phyloP scores from a whole-genome alignment of 2,113 vertebrate genomes.

The Phoxinus phoxinus region DNA sequence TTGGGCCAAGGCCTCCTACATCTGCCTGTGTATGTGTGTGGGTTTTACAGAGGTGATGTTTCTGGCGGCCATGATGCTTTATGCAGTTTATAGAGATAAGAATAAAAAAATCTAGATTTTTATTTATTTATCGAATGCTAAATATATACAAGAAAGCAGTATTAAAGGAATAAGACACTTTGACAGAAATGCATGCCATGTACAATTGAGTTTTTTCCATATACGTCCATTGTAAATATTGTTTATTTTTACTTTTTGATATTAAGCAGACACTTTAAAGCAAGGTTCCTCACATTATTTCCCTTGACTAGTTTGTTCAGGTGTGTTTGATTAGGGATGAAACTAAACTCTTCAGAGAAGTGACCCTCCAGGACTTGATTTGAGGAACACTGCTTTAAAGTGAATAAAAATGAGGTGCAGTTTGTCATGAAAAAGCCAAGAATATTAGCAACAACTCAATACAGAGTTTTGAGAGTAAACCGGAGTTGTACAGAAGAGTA shows the following conservation, averaged over 20 bases:
- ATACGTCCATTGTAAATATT: not conserved
- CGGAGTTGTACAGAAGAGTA: too few species aligned
- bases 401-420: not conserved
- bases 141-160: not conserved
- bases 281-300: too few species aligned
- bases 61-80: not conserved
- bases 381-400: too few species aligned
- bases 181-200: not conserved
- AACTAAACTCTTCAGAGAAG: too few species aligned
- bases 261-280: not conserved
- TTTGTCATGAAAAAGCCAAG: not conserved
- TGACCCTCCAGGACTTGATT: too few species aligned
- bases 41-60: not conserved
- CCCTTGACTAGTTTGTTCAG: too few species aligned
- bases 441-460: not conserved
- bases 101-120: not conserved
- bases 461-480: too few species aligned
- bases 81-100: not conserved
- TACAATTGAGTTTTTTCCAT: not conserved
- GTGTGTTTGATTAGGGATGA: too few species aligned
- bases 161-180: not conserved
- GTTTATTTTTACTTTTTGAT: not conserved
- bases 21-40: conserved; percentile 11
- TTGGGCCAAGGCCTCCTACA: conserved; percentile 18
- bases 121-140: not conserved